Percentiles rank a stretch among this genome's conserved stretches.
These are phyloP conservation scores for Lerista edwardsae DNA, from an alignment of 2,797 vertebrate species.

Conservation along the genomic window DNA sequence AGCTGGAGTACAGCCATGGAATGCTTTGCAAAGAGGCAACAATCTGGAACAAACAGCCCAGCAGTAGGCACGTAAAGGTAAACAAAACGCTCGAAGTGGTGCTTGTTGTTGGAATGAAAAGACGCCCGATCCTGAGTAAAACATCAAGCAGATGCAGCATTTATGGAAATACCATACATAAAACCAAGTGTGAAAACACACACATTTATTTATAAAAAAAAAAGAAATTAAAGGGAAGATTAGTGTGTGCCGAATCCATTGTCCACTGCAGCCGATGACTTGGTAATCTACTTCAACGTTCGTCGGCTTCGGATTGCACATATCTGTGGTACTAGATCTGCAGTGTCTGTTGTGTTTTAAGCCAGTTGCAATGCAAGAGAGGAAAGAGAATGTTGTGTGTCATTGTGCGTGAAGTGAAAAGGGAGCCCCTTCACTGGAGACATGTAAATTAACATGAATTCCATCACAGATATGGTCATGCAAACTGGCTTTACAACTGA, in stretches of 20 bases:
- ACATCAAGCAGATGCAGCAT: conserved; percentile 6
- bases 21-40: conserved; percentile 19
- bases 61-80: conserved; percentile 8
- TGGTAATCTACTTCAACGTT: not conserved
- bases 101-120: not conserved
- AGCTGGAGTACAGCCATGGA: conserved; percentile 21
- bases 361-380: not conserved
- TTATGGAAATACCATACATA: conserved; percentile 3
- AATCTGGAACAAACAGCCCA: conserved; percentile 21
- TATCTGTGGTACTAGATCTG: not conserved
- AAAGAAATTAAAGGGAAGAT: not conserved
- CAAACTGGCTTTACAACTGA: not conserved
- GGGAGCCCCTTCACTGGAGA: not conserved
- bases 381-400: not conserved
- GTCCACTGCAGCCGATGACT: not conserved
- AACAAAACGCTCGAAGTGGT: conserved; percentile 14
- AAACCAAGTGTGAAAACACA: conserved; percentile 16
- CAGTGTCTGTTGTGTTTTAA: not conserved
- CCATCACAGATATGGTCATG: not conserved
- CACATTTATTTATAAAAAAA: not conserved
- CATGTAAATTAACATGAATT: not conserved
- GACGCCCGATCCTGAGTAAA: not conserved
- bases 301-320: too few species aligned
- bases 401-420: not conserved
- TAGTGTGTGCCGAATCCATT: not conserved